Base-by-base conservation (phyloP, 2,888 invertebrate genomes). In the Stenolophus ochropezus region DNA sequence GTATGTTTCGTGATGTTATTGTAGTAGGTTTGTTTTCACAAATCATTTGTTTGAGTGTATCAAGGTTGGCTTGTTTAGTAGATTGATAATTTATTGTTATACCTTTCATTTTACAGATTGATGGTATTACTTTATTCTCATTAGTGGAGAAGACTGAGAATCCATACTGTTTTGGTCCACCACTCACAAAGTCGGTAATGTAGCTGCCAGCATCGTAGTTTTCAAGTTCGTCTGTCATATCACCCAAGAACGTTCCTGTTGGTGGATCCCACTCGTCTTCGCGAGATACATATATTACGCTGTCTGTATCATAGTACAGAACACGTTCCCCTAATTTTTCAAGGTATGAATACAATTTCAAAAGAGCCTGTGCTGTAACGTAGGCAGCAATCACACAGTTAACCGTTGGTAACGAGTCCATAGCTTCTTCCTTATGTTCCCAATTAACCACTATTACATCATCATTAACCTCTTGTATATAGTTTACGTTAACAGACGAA, bases 251-350 rank as follows among this genome's bases (percentile, higher is more conserved):
- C 49, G 84, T 84, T 5, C 87, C 88, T 0, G 84, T 76, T 8
- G 84, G 82, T n/a, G 85, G 85, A 6, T 84, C 82, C 27, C 80
- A 82, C n/a, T 74, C 65, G 79, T 83, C 20, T 27, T 82, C 18
- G 16, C 11, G 2, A 5, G 20, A 16, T 5, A 84, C 82, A 71
- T 85, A 88, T 51, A 89, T 86, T 5, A 87, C 84, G 1, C 85
- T 85, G 81, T 88, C 88, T 0, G 89, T 88, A 75, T 89, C 88
- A 56, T 82, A 87, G 83, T 89, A 88, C 5, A 88, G 61, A 4
- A 85, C 85, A 2, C 86, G 56, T 20, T 84, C 80, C 2, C 83
- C 84, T 2, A 89, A 78, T 23, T 74, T 78, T 2, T 88, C 84
- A 5, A 89, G 76, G 18, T 85, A 85, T 0, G 58, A 69, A 81